These are phyloP conservation scores for Wasmannia auropunctata DNA, from an alignment of 1,140 invertebrate species.

Conservation along the genomic window DNA sequence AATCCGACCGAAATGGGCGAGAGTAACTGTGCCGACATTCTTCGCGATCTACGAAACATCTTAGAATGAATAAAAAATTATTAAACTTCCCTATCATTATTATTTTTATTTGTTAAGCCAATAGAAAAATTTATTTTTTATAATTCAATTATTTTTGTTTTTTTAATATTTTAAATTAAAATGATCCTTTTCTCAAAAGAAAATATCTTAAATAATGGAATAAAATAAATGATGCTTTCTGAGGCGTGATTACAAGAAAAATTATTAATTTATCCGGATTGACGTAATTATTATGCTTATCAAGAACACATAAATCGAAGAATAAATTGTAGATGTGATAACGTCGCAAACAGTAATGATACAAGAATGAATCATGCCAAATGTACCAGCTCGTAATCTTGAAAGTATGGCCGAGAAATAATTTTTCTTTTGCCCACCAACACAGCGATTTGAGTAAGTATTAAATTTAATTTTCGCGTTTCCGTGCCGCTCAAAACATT, in stretches of 20 bases:
- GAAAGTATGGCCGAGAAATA: conserved; percentile 89
- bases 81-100: not conserved
- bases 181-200: not conserved
- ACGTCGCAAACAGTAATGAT: not conserved
- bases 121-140: not conserved
- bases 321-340: not conserved
- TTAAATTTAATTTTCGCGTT: conserved; percentile 87
- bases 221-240: not conserved
- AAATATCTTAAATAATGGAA: not conserved
- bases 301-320: not conserved
- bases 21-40: conserved; percentile 89
- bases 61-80: conserved; percentile 11
- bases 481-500: conserved; percentile 88
- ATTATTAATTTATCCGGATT: not conserved
- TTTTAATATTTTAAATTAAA: not conserved
- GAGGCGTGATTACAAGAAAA: not conserved
- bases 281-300: not conserved
- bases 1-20: conserved; percentile 89
- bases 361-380: not conserved
- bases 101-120: not conserved
- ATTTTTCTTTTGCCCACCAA: conserved; percentile 85
- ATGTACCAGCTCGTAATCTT: conserved; percentile 90
- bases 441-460: conserved; percentile 89
- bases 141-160: not conserved
- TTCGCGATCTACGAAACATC: conserved; percentile 87